These are phyloP conservation scores for Phymastichus coffea DNA, from an alignment of 1,140 invertebrate genomes.

Conservation along the genomic window DNA sequence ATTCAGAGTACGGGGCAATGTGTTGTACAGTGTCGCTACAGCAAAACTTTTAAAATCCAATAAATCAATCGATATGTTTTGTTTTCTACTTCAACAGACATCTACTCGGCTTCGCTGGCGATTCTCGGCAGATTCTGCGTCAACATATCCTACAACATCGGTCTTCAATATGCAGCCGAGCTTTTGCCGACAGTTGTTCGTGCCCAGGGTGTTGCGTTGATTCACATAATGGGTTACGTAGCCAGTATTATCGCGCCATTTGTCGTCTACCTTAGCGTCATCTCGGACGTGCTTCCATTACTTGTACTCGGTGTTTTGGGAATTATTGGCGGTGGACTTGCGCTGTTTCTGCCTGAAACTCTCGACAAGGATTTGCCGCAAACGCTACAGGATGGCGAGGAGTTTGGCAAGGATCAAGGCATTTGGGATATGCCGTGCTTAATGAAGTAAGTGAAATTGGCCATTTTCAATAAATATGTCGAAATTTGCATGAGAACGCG, in stretches of 20 bases:
- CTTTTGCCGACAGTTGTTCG: conserved; percentile 82
- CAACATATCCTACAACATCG: conserved; percentile 87
- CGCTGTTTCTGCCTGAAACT: conserved; percentile 80
- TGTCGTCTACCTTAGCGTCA: conserved; percentile 75
- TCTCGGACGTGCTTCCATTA: conserved; percentile 70
- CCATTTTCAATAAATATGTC: too few species aligned
- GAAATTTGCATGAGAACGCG: too few species aligned
- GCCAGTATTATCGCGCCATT: conserved; percentile 80
- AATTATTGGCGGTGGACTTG: conserved; percentile 69
- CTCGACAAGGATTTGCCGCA: conserved; percentile 79
- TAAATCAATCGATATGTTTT: neutral
- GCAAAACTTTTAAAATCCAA: neutral
- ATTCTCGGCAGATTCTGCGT: conserved; percentile 80
- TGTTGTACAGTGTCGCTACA: too few species aligned
- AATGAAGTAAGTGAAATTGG: conserved; percentile 61
- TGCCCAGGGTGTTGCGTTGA: conserved; percentile 78
- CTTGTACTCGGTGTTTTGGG: conserved; percentile 73
- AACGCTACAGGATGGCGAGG: conserved; percentile 79
- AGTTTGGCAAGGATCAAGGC: conserved; percentile 76
- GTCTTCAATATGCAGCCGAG: conserved; percentile 85
- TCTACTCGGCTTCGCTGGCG: conserved; percentile 68
- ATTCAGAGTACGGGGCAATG: too few species aligned
- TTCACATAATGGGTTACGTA: conserved; percentile 84
- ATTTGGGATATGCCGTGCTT: conserved; percentile 80
- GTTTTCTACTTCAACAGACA: too few species aligned